Evolutionary conservation across 2,888 invertebrate species (phyloP), one percentile per base, ranked within the genome.

Genomic region (Metellina segmentata): DNA sequence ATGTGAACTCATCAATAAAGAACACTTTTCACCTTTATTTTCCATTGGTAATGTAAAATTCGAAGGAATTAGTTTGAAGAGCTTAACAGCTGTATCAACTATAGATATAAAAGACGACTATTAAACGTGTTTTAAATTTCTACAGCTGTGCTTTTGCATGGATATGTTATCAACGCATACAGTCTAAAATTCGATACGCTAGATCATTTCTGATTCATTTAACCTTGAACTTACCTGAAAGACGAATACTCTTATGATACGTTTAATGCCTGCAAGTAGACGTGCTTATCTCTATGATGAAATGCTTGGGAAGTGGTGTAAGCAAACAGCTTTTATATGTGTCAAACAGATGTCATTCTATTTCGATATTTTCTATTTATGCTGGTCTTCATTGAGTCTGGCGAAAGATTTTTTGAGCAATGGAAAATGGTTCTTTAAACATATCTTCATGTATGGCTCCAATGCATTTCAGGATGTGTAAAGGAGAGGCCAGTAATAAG

Each of bases 231-330:
- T 75, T 34, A 74, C 75, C 8, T 9, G 16, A 75, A 75, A 75
- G 75, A 75, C 34, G 75, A 75, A 75, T 19, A 75, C 34, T 48
- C 9, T 34, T 13, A 69, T 69, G 16, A 75, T 48, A 48, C 34
- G 5, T 34, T 9, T 72, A 6, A 8, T 49, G 49, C 34, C 34
- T 75, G 6, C 75, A 34, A 75, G 75, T 48, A 34, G 48, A 19
- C 48, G 34, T 9, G 81, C 82, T 82, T 82, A 82, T 82, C 82
- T 72, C 2, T 19, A 7, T 13, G 82, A 82, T 72, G 71, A 82
- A 52, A 49, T 13, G 71, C 52, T 16, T 49, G 72, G 9, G 19
- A 82, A 81, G 34, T 16, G 49, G 69, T 69, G 20, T 69, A 81
- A 69, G 69, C 48, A 81, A 81, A 81, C 81, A 81, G 11, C 48